Evolutionary conservation across 2,797 vertebrate species (phyloP).

Genomic region (Scolopax rusticola): DNA sequence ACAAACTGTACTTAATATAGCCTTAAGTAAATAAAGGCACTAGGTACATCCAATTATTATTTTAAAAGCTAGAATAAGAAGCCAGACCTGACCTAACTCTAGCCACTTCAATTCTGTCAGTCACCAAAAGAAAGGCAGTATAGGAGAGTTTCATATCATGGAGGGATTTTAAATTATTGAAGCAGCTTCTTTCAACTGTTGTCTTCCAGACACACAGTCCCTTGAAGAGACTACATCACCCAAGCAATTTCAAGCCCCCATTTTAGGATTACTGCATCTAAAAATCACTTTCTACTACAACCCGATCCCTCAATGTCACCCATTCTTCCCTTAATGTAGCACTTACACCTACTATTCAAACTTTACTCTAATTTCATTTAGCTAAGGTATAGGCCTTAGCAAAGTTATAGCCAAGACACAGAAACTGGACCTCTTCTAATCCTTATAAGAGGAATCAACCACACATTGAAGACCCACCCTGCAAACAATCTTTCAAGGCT

Average conservation of each 20-base stretch:
- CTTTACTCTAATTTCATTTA: background rate
- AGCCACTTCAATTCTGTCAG: background rate
- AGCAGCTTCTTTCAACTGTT: background rate
- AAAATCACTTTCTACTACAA: background rate
- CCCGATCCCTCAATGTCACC: background rate
- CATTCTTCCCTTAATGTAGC: background rate
- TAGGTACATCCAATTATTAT: background rate
- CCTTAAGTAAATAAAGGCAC: conserved; percentile 20
- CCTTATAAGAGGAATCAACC: background rate
- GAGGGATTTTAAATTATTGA: background rate
- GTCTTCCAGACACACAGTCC: background rate
- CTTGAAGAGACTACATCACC: background rate
- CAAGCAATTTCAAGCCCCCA: background rate
- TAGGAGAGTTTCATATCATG: background rate
- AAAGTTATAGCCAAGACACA: background rate
- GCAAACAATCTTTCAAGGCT: background rate
- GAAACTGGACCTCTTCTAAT: background rate
- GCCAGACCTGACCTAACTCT: background rate
- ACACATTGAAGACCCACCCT: background rate
- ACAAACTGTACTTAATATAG: background rate
- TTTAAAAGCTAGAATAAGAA: background rate
- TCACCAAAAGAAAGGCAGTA: background rate
- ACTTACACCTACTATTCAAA: background rate
- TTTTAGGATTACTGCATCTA: background rate
- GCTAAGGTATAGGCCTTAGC: too few relatives aligned